Conservation (phyloP, 2,113 vertebrate genomes). For the Telmatochromis sp. region DNA sequence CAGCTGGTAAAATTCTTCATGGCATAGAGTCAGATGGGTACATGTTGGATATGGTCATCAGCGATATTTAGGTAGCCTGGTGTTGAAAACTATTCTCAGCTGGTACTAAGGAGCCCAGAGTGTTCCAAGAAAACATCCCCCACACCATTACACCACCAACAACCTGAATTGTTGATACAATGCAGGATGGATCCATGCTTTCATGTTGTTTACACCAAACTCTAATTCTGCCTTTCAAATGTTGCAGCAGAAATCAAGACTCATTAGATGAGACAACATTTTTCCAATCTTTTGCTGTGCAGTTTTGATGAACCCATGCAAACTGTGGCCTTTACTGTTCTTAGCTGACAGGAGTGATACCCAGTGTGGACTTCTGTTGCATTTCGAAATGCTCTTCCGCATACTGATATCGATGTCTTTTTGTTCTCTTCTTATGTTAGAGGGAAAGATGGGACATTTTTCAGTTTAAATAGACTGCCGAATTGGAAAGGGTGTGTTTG, state of each 20-base stretch:
- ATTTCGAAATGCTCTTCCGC: background rate
- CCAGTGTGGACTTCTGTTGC: background rate
- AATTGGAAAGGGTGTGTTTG: background rate
- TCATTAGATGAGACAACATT: background rate
- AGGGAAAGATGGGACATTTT: background rate
- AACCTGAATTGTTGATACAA: background rate
- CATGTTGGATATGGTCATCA: background rate
- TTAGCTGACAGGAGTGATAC: background rate
- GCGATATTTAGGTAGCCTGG: background rate
- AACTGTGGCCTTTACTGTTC: background rate
- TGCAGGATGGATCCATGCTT: background rate
- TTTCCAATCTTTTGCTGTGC: background rate
- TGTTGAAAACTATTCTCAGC: background rate
- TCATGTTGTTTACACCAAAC: background rate
- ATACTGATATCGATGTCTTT: background rate
- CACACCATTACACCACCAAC: background rate
- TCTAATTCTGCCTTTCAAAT: background rate
- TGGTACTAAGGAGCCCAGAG: background rate
- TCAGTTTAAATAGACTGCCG: background rate
- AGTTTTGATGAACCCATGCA: background rate
- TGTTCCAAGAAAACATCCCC: background rate
- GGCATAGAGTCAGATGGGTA: background rate
- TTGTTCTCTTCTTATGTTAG: background rate
- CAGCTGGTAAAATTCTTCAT: background rate
- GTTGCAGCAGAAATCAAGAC: background rate